These are phyloP conservation scores for Gari tellinella DNA, from an alignment of 2,888 invertebrate species.

Conservation along the genomic window DNA sequence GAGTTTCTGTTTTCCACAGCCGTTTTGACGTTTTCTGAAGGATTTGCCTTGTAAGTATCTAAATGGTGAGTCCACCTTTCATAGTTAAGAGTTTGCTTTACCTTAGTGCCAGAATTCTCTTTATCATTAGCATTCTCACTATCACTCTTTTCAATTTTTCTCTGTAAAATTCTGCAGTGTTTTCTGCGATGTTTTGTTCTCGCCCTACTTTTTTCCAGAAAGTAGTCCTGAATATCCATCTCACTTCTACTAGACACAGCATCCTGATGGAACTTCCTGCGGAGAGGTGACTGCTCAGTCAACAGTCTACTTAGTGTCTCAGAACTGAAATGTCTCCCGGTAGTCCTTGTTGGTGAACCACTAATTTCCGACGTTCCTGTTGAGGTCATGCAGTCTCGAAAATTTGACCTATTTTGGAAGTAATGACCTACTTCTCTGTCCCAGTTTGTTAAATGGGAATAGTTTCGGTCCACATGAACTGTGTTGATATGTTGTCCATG, in stretches of 20 bases:
- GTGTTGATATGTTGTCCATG: constrained; percentile 30
- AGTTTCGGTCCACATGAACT: constrained; percentile 24
- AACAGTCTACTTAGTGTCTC: constrained; percentile 52
- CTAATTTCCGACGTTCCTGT: constrained; percentile 54
- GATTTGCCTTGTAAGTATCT: not conserved
- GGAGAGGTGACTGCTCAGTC: constrained; percentile 51
- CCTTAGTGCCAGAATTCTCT: constrained; percentile 38
- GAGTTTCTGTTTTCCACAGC: constrained; percentile 8
- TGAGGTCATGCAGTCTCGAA: constrained; percentile 54
- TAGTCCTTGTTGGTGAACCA: constrained; percentile 53
- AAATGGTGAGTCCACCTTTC: not conserved
- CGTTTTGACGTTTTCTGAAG: not conserved
- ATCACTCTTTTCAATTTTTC: constrained; percentile 43
- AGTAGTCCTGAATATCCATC: constrained; percentile 40
- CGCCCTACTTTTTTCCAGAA: constrained; percentile 38
- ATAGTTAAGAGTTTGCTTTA: constrained; percentile 17
- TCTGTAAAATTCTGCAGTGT: constrained; percentile 46
- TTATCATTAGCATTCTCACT: constrained; percentile 23
- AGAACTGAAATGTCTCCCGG: constrained; percentile 47
- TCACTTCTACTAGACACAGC: constrained; percentile 38
- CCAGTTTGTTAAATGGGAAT: constrained; percentile 53
- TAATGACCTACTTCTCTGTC: constrained; percentile 58
- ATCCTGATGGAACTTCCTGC: constrained; percentile 28
- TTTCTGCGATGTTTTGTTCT: constrained; percentile 41
- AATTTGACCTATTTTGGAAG: constrained; percentile 27